Percentiles rank a stretch among this genome's conserved stretches.
phyloP scores from a whole-genome alignment of 2,888 invertebrate species.

The Thymelicus sylvestris region DNA sequence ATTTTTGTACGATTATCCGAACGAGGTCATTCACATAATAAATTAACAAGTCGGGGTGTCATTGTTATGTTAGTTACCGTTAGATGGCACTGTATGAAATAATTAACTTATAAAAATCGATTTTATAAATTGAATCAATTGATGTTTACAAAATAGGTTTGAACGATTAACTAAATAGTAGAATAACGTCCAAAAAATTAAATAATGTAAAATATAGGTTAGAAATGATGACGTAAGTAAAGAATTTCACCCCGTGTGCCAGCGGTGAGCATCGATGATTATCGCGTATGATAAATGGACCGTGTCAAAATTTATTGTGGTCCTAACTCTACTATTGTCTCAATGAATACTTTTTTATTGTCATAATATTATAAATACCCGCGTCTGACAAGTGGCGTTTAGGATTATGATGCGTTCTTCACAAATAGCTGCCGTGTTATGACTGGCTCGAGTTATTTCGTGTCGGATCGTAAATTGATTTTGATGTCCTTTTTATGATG shows the following conservation, averaged over 20 bases:
- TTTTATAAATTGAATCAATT: conserved; percentile 33
- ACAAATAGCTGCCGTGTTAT: conserved; percentile 59
- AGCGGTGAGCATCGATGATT: conserved; percentile 66
- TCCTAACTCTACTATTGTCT: conserved; percentile 79
- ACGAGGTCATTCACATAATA: too few species aligned
- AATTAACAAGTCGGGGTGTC: too few species aligned
- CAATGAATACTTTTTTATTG: conserved; percentile 83
- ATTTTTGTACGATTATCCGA: too few species aligned
- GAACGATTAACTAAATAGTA: neutral
- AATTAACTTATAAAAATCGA: conserved; percentile 44
- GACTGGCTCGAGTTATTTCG: conserved; percentile 59
- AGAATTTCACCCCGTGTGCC: conserved; percentile 70
- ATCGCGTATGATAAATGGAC: conserved; percentile 81
- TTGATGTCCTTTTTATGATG: conserved; percentile 75
- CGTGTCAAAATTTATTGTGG: conserved; percentile 80
- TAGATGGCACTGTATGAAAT: too few species aligned
- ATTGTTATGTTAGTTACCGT: too few species aligned
- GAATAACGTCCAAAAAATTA: neutral
- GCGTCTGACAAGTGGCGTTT: conserved; percentile 76
- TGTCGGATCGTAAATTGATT: conserved; percentile 75
- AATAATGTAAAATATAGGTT: conserved; percentile 45
- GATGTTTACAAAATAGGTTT: neutral
- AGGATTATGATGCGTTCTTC: conserved; percentile 67
- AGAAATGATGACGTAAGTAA: conserved; percentile 66
- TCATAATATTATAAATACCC: conserved; percentile 75